Base-by-base conservation (phyloP, 2,888 invertebrate genomes). In the Drosophila demipolita region DNA sequence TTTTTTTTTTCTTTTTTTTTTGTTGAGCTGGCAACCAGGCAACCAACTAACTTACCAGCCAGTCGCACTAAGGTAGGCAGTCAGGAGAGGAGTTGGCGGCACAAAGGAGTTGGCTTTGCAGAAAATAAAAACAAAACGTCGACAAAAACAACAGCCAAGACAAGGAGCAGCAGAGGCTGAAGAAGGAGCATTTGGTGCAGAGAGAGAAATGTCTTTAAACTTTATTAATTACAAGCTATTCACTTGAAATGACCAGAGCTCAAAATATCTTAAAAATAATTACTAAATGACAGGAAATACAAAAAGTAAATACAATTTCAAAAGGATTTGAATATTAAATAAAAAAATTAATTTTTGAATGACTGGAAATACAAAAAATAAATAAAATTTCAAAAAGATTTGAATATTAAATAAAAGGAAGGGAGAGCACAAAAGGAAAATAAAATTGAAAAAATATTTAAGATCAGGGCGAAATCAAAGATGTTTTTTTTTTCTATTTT, bases 21-120 rank as follows among this genome's bases (percentile, higher is more conserved):
- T 53, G 26, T 8, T n/a, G 17, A 11, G 8, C 50, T 36, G 52
- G 32, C 58, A 59, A 9, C 20, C 36, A 36, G 57, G 15, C 38
- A 40, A 35, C 32, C 68, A 36, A 54, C 6, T 42, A 64, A 48
- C n/a, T n/a, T 45, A 20, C n/a, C 50, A 57, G 48, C 29, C 45
- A 33, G 36, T 11, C 20, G 38, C 36, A 33, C 45, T 7, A 45
- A 45, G 23, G 20, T 12, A 33, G 36, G 40, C 49, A 35, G 40
- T 26, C 7, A 53, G 68, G 70, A 54, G 63, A n/a, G 26, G 49
- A 55, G 26, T 26, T 38, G 11, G 60, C 49, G 61, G 58, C 63
- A 76, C 64, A 74, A 74, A 68, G 73, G 64, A 78, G 76, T 55
- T 54, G 58, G 65, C 73, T 58, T 68, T 68, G 82, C 67, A 67